phyloP scores from a whole-genome alignment of 2,113 vertebrate genomes.

The Ornithorhynchus anatinus region DNA sequence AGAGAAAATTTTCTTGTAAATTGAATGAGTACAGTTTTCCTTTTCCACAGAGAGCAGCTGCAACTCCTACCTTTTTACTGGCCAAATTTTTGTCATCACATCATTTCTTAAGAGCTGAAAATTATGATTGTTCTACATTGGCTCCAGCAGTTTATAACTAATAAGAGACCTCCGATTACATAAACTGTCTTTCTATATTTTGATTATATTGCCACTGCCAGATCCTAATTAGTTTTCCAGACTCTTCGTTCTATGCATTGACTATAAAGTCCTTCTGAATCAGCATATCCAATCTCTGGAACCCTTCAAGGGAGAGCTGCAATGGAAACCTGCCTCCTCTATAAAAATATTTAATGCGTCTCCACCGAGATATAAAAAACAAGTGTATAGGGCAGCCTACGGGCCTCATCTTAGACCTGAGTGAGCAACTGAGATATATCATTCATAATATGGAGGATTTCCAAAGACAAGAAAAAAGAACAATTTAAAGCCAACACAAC shows the following conservation, averaged over 20 bases:
- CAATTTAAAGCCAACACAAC: too few relatives aligned
- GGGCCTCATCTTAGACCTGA: too few relatives aligned
- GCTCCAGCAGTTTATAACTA: background rate
- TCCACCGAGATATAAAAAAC: too few relatives aligned
- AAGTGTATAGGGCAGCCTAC: too few relatives aligned
- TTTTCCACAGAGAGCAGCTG: conserved; percentile 17
- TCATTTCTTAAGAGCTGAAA: background rate
- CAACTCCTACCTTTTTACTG: conserved; percentile 5
- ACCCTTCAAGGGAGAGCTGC: background rate
- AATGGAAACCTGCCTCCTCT: background rate
- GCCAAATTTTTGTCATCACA: background rate
- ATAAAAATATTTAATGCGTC: too few relatives aligned
- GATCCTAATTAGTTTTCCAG: background rate
- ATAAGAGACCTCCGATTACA: background rate
- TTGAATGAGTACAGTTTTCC: conserved; percentile 25
- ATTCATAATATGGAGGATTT: too few relatives aligned
- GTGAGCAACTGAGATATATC: too few relatives aligned
- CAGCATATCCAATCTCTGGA: background rate
- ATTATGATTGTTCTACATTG: background rate
- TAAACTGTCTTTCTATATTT: background rate
- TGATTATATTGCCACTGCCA: background rate
- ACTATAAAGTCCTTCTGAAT: background rate
- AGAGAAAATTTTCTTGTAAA: conserved; percentile 31
- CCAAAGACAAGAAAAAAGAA: too few relatives aligned
- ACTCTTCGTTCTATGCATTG: background rate